Evolutionary conservation across 2,797 vertebrate species (phyloP), one percentile per base, ranked within the genome.

Genomic region (Neostethus bicornis): DNA sequence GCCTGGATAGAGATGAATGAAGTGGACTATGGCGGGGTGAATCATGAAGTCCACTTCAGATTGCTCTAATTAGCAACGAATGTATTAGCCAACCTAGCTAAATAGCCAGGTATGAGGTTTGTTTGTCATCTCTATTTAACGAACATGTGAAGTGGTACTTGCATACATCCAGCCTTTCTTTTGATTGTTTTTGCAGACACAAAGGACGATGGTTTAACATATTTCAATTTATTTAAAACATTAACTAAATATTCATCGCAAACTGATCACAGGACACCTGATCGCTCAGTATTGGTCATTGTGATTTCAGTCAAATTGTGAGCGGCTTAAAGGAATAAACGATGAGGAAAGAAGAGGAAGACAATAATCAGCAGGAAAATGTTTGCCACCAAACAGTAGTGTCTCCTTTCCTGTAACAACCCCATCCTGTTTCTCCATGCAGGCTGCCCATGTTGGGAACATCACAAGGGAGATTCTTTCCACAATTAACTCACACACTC

Each of bases 381-480:
- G 42, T 16, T 28, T 3, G 21, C 11, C 6, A 13, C 28, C 26
- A 23, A 47, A 10, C 1, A 41, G 38, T 37, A 41, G 16, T 34
- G 28, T 53, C 50, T 23, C 35, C 29, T 44, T 46, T 25, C 12
- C 12, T 13, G 29, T 57, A 44, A 47, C 17, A 2, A 47, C 51
- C 43, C 47, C 16, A 23, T 31, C 64, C 68, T 50, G 56, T 51
- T 73, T 47, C 44, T 26, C 20, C 42, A 49, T 52, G 49, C 59
- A 72, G 52, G 60, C 59, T 67, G 68, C 47, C 67, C 75, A 70
- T 75, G 75, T 79, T 80, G 72, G 80, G 78, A 79, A 74, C 84
- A 83, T 85, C 74, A 70, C 82, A 77, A 65, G 77, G 80, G 73
- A 87, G 80, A 89, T 87, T 90, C 82, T 88, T 88, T 89, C 85